A percentile compares a stretch with the other conserved stretches of the same genome.
Evolutionary conservation across 2,888 invertebrate genomes (phyloP).

Genomic region (Mesoligia furuncula): DNA sequence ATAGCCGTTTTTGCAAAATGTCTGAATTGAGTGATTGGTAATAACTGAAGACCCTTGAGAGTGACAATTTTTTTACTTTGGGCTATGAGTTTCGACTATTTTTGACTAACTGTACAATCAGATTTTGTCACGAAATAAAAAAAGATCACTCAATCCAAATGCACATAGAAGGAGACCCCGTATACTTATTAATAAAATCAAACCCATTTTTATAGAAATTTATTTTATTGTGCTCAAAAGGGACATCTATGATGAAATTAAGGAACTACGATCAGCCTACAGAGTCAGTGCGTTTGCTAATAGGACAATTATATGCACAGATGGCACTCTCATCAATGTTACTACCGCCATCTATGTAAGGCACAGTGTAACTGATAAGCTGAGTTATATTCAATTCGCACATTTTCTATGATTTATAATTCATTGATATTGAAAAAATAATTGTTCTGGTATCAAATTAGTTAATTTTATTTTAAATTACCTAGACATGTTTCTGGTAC

Average conservation of each 20-base stretch:
- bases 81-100: too few relatives aligned
- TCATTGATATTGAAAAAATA: not conserved
- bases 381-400: not conserved
- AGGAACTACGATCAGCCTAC: not conserved
- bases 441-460: not conserved
- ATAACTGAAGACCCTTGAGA: too few relatives aligned
- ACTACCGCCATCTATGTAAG: not conserved
- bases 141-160: too few relatives aligned
- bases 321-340: conserved; percentile 1
- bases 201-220: not conserved
- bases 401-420: not conserved
- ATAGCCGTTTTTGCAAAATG: too few relatives aligned
- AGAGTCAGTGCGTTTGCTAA: not conserved
- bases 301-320: conserved; percentile 5
- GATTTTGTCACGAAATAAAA: too few relatives aligned
- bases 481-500: not conserved
- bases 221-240: not conserved
- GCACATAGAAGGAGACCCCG: too few relatives aligned
- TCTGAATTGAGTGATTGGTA: too few relatives aligned
- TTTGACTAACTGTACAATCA: too few relatives aligned
- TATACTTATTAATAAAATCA: not conserved
- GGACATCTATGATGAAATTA: not conserved
- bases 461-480: not conserved
- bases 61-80: too few relatives aligned
- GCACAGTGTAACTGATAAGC: not conserved